Evolutionary conservation across 2,797 vertebrate species (phyloP), one percentile per base, ranked within the genome.

Genomic region (Gallinago stenura): DNA sequence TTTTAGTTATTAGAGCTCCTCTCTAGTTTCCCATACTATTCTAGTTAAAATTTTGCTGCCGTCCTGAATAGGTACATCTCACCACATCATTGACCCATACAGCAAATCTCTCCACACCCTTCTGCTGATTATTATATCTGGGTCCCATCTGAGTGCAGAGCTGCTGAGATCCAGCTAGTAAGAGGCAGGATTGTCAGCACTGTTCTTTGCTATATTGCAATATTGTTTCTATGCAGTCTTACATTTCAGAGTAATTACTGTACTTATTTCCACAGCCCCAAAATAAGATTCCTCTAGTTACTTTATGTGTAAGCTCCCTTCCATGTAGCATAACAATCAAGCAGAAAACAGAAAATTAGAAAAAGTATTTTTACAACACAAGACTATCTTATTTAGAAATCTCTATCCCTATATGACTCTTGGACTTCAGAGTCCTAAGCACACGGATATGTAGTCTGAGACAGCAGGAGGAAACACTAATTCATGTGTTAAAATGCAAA

Each of bases 401-500:
- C 1, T 37, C 39, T 71, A 18, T 50, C 30, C 30, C 54, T 51
- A 1, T 11, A 56, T 2, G 15, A 6, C 28, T 81, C 14, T 58
- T 43, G 25, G 30, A 25, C 39, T 60, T 58, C 14, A 71, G 51
- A 90, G 12, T 39, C 70, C 70, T 57, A 35, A 88, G 53, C 6
- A 41, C 45, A 51, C 54, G 16, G 25, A 66, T 30, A 56, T 7
- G 19, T 22, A 41, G 30, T 14, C 28, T 37, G 54, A 76, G 43
- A 46, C 39, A 90, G 39, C 43, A 90, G 51, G 48, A 95, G 70
- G 79, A 96, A 97, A 88, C 50, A 78, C 39, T 81, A 83, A 90
- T 45, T 86, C 54, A 54, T n/a, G 25, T 48, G 78, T 75, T 82
- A 66, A 96, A 87, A 86, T 20, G 15, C 51, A 75, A 66, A 81